phyloP scores from a whole-genome alignment of 2,888 invertebrate genomes.

The Mylabris sibirica region DNA sequence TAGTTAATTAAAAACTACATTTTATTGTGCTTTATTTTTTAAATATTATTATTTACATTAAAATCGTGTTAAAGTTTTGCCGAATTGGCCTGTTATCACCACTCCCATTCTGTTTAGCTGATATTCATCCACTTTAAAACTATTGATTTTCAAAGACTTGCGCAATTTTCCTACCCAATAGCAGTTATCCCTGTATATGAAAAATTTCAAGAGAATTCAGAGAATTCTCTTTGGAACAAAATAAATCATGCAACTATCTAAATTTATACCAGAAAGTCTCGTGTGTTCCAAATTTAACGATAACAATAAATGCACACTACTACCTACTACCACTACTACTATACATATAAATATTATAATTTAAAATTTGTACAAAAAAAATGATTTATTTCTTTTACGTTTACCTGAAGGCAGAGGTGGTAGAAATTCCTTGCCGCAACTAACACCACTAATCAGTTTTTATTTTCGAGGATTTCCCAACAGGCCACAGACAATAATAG shows the following conservation, averaged over 20 bases:
- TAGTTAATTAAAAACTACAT: no score
- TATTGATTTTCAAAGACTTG: constrained; percentile 12
- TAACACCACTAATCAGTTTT: background rate
- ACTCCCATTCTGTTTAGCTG: background rate
- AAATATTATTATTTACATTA: no score
- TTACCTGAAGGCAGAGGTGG: constrained; percentile 12
- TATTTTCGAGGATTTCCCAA: background rate
- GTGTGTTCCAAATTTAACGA: constrained; percentile 2
- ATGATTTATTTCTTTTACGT: background rate
- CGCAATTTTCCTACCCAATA: background rate
- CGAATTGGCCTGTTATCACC: background rate
- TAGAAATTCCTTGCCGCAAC: constrained; percentile 2
- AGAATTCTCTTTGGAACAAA: background rate
- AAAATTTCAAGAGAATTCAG: background rate
- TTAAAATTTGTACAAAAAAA: background rate
- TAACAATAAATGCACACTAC: background rate
- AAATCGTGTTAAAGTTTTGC: background rate
- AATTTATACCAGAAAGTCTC: background rate
- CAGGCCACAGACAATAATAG: no score
- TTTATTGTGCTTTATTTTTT: no score
- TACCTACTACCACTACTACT: background rate
- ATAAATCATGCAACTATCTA: background rate
- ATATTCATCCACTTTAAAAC: background rate
- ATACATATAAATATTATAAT: background rate
- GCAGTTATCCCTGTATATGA: background rate